Conservation (phyloP, 2,888 invertebrate genomes). For the Disparrhopalites patrizii region DNA sequence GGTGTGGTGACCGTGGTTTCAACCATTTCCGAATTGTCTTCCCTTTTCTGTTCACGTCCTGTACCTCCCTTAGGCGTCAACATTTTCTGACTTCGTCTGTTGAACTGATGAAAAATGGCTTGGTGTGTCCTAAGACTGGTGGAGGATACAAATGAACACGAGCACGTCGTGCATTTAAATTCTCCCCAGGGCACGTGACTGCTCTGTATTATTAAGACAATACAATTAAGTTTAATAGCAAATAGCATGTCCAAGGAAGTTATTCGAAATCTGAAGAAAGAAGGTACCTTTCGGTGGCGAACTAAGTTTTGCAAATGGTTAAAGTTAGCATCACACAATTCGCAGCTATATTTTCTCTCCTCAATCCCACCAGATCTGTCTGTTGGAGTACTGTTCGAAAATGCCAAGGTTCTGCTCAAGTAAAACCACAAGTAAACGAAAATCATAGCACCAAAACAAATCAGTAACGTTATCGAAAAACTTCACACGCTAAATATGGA, state of each 20-base stretch:
- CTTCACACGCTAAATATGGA: background rate
- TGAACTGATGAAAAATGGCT: conserved; percentile 19
- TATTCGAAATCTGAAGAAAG: background rate
- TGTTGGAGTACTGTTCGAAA: background rate
- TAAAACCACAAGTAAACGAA: background rate
- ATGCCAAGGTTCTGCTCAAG: conserved; percentile 12
- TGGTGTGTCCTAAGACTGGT: conserved; percentile 23
- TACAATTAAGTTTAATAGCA: too few relatives aligned
- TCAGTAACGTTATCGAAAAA: too few relatives aligned
- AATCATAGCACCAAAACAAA: background rate
- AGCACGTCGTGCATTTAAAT: conserved; percentile 10
- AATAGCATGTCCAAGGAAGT: too few relatives aligned
- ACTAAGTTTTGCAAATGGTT: conserved; percentile 9
- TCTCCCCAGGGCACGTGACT: conserved; percentile 21
- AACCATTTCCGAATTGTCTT: too few relatives aligned
- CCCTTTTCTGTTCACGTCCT: too few relatives aligned
- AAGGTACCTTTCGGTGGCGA: conserved; percentile 19
- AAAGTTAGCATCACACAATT: conserved; percentile 18
- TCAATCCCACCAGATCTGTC: too few relatives aligned
- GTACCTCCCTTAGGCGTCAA: too few relatives aligned
- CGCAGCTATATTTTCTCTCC: background rate
- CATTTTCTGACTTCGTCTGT: too few relatives aligned
- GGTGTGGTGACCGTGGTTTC: too few relatives aligned
- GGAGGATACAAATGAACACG: conserved; percentile 21
- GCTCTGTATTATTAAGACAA: background rate